Evolutionary conservation across 2,797 vertebrate genomes (phyloP), one percentile per base, ranked within the genome.

Genomic region (Lindbergichthys nudifrons): DNA sequence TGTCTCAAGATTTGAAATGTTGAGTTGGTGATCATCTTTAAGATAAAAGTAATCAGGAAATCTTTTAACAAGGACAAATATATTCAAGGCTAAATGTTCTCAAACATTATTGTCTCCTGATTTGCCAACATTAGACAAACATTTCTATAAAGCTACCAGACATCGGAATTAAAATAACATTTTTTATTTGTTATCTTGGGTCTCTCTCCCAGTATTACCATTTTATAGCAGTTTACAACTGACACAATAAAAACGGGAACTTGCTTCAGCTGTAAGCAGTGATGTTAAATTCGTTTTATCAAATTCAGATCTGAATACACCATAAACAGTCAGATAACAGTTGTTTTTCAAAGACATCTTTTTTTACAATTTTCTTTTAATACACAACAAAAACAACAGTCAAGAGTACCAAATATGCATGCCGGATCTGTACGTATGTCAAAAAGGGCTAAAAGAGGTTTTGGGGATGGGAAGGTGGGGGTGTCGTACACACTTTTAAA

Each of bases 331-430:
- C 96, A 96, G 84, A 85, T 59, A 85, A 87, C 88, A 86, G 63
- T 79, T 81, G 77, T 72, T 88, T 81, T 86, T 77, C 70, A 87
- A 82, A 87, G 96, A 96, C 95, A 95, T 86, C 92, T 92, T 82
- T 36, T 91, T 90, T 92, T 84, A 93, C 79, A 90, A 94, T 95
- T 86, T 94, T 95, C 70, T 82, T 94, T 96, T 94, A 36, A 78
- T 94, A 96, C 96, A 98, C 95, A 94, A 92, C 94, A 36, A 36
- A 94, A 96, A 95, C 95, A 97, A 97, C 96, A 97, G 96, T 95
- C 95, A 96, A 95, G 92, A 96, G 96, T 96, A 97, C 95, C 96
- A 96, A 97, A 96, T 93, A 96, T 96, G 97, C 97, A 98, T 98
- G 97, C 97, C 96, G 96, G 95, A 95, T 94, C 94, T 88, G 91